Evolutionary conservation across 2,888 invertebrate genomes (phyloP), one percentile per base, ranked within the genome.

Genomic region (Eilema depressum): DNA sequence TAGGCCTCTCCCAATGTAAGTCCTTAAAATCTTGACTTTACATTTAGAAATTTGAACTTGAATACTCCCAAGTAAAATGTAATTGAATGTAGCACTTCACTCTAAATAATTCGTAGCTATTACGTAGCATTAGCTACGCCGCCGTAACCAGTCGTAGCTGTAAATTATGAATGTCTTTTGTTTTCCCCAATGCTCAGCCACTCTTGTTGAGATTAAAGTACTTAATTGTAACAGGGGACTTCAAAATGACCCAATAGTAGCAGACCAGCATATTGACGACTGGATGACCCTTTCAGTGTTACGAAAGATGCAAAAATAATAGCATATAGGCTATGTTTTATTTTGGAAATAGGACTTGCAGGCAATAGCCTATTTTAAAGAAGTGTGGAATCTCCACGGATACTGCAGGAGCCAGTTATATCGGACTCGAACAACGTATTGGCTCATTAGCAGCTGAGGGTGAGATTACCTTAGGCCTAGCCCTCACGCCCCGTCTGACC

Each of bases 61-160:
- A 53, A n/a, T 53, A n/a, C 7, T 41, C 41, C 17, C 14, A 41
- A 41, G 14, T 17, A 41, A 17, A 66, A 33, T n/a, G 17, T 14
- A 57, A 33, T 25, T 0, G 20, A 33, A n/a, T 20, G 63, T 12
- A 65, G 41, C 57, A 30, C 17, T 63, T 71, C 57, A 30, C 17
- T 63, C 69, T 61, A 68, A 71, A 69, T 64, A 71, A 65, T 66
- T 73, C 65, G 73, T 78, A 75, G 75, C 66, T 63, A 56, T 26
- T 59, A 56, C 66, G 71, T 81, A 81, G 71, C 66, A 26, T 20
- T 23, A 26, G 69, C 81, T 79, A 81, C 78, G 79, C 41, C 81
- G 79, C 53, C 63, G 63, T 79, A 78, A 78, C 73, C 30, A 26
- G 71, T 56, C 70, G 73, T 78, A 74, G 71, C 74, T 37, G 33